Conservation (phyloP, 2,113 vertebrate genomes). For the Neogobius melanostomus region DNA sequence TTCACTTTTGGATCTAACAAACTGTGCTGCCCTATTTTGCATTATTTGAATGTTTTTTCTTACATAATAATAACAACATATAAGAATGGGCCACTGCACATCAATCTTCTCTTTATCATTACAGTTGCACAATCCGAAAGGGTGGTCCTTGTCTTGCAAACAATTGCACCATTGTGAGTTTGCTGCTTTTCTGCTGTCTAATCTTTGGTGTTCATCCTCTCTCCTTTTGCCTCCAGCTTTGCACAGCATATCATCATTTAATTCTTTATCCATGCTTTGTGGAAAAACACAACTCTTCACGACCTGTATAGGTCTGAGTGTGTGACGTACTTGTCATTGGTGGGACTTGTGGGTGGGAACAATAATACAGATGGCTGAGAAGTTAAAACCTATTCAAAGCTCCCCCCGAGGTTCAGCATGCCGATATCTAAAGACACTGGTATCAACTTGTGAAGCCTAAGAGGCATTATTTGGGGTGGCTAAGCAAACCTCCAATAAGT, state of each 20-base stretch:
- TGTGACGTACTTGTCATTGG: constrained; percentile 20
- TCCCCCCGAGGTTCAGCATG: constrained; percentile 22
- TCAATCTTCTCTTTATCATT: neutral
- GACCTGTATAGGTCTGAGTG: constrained; percentile 24
- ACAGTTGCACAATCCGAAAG: too few species aligned
- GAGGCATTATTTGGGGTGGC: constrained; percentile 3
- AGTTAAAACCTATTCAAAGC: constrained; percentile 36
- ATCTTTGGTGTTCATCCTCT: too few species aligned
- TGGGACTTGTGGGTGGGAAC: constrained; percentile 18
- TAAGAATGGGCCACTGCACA: neutral
- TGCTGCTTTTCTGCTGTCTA: too few species aligned
- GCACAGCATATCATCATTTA: neutral
- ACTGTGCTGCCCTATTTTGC: too few species aligned
- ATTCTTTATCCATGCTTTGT: neutral
- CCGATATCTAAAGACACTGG: constrained; percentile 34
- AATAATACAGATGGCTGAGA: constrained; percentile 34
- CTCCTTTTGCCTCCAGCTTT: neutral
- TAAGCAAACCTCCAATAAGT: neutral
- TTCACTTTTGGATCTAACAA: too few species aligned
- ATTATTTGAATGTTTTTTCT: too few species aligned
- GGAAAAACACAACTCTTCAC: neutral
- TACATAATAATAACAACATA: too few species aligned
- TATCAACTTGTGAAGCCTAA: constrained; percentile 24
- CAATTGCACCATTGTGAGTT: too few species aligned
- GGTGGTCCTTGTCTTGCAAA: too few species aligned